phyloP scores from a whole-genome alignment of 1,140 invertebrate species.

The Psix sp. region DNA sequence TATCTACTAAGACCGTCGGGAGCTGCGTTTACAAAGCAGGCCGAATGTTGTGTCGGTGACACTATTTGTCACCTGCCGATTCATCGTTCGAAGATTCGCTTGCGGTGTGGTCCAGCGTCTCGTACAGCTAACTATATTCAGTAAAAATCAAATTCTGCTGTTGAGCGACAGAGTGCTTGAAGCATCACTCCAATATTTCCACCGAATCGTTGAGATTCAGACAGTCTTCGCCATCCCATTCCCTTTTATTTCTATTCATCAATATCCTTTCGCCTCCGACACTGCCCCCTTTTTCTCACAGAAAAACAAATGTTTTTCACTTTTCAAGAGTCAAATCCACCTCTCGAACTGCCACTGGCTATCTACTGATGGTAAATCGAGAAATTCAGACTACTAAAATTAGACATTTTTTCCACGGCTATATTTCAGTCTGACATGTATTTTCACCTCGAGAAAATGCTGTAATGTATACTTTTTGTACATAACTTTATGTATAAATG shows the following conservation, averaged over 20 bases:
- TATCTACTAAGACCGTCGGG: constrained; percentile 14
- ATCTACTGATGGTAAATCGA: constrained; percentile 29
- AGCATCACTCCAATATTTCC: constrained; percentile 47
- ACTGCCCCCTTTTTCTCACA: constrained; percentile 11
- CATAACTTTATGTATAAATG: too few species aligned
- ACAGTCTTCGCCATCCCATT: constrained; percentile 15
- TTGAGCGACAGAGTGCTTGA: constrained; percentile 9
- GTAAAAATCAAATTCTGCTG: constrained; percentile 36
- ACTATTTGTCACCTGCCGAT: constrained; percentile 66
- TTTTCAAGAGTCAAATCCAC: constrained; percentile 37
- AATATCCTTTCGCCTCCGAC: constrained; percentile 26
- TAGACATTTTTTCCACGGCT: constrained; percentile 2
- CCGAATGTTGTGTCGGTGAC: constrained; percentile 38
- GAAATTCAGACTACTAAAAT: too few species aligned
- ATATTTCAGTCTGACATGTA: not conserved
- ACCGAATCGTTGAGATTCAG: constrained; percentile 43
- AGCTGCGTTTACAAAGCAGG: constrained; percentile 32
- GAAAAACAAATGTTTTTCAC: constrained; percentile 55
- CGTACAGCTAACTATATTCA: constrained; percentile 30
- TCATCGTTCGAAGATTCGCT: constrained; percentile 18
- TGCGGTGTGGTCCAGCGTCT: constrained; percentile 34
- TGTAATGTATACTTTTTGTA: too few species aligned
- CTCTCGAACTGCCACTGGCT: constrained; percentile 11
- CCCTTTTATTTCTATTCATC: constrained; percentile 49
- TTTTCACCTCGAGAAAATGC: too few species aligned